These are phyloP conservation scores for Barypeithes pellucidus DNA, from an alignment of 2,888 invertebrate species.

Conservation along the genomic window DNA sequence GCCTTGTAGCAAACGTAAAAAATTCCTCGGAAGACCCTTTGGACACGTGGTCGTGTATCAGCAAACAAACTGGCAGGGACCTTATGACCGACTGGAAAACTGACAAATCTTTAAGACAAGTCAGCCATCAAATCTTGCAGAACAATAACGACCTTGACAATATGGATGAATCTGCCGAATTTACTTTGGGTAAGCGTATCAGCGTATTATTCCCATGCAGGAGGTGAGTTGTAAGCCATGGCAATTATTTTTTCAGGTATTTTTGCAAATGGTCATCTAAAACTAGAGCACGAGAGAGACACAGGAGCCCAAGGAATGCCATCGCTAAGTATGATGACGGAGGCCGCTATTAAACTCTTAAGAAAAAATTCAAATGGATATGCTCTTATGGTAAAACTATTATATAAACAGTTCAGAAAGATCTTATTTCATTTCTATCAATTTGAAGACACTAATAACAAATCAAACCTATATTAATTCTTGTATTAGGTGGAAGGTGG, in stretches of 20 bases:
- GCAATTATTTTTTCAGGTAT: slow-evolving; percentile 73
- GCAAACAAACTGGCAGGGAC: slow-evolving; percentile 86
- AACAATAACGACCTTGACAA: slow-evolving; percentile 79
- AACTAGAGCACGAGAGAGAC: slow-evolving; percentile 82
- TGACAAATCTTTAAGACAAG: slow-evolving; percentile 70
- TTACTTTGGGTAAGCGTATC: slow-evolving; percentile 81
- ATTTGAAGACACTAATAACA: not conserved
- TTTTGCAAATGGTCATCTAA: slow-evolving; percentile 86
- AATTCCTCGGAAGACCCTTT: slow-evolving; percentile 71
- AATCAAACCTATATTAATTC: not conserved
- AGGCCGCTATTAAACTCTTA: slow-evolving; percentile 82
- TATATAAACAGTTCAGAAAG: not conserved
- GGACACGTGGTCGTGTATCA: slow-evolving; percentile 73
- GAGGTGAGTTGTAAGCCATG: not conserved
- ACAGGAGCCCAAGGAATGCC: slow-evolving; percentile 80
- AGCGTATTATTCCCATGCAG: too few species aligned
- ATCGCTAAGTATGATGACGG: slow-evolving; percentile 86
- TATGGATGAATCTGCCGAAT: slow-evolving; percentile 79
- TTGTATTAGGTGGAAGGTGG: slow-evolving; percentile 84
- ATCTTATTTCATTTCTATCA: not conserved
- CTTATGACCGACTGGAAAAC: slow-evolving; percentile 81
- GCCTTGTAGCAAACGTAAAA: slow-evolving; percentile 75
- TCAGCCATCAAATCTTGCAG: slow-evolving; percentile 76
- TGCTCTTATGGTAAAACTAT: slow-evolving; percentile 77
- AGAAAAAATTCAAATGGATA: slow-evolving; percentile 79